Base-by-base conservation (phyloP, 2,113 vertebrate species). In the Ramphastos sulfuratus region DNA sequence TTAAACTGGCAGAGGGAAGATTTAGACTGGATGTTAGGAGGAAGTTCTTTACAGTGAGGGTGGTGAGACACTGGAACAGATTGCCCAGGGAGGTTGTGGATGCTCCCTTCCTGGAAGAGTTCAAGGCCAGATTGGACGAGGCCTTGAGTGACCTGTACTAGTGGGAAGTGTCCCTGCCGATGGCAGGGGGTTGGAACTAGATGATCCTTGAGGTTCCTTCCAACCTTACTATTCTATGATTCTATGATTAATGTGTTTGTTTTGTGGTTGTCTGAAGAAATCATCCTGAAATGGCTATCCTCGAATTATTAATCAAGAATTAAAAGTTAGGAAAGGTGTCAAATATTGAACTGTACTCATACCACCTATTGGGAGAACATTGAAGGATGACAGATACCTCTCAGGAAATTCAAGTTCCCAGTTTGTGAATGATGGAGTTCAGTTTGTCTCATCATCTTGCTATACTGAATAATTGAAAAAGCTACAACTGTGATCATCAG, bases 381-480 rank as follows among this genome's bases (percentile, higher is more conserved):
- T 54, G 48, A 69, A 71, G 20, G 42, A 52, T 87, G 21, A 71
- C 44, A 89, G 63, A 59, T 46, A 27, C 8, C 30, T 71, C 42
- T 75, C 37, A 37, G 48, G n/a, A 94, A 89, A 95, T 71, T n/a
- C 7, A 5, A 6, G 39, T 81, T 24, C 28, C 74, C 27, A 27
- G 8, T 76, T 81, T 84, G 27, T 69, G 66, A 65, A 19, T 65
- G 50, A 92, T 72, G 58, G 30, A 80, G 8, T 44, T 86, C 60
- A n/a, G 28, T 86, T 81, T 21, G 48, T 82, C 58, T 91, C 35
- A 65, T 80, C n/a, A 17, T 44, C 89, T 85, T 78, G 58, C 75
- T 85, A 64, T 69, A 46, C 28, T 73, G 78, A 94, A 89, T 81
- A 93, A 94, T 92, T 95, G 61, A 92, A 66, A 66, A 23, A 63